Conservation (phyloP, 2,888 invertebrate species). For the Agrochola litura region DNA sequence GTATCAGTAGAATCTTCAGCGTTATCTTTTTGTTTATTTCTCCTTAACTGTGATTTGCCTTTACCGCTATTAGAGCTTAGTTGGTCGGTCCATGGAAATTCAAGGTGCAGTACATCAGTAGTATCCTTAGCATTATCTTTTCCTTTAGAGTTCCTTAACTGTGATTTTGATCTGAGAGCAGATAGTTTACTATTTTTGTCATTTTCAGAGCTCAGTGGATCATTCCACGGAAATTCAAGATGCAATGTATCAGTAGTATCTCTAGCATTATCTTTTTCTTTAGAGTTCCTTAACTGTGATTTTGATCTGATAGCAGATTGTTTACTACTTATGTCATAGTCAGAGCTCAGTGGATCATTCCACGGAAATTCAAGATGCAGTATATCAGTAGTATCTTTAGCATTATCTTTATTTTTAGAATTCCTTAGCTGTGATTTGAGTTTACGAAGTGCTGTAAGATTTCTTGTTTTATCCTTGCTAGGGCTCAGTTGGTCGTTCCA, state of each 20-base stretch:
- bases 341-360: background rate
- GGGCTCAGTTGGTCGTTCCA: slow-evolving; percentile 14
- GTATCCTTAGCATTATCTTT: no score
- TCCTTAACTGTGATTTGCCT: background rate
- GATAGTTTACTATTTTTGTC: no score
- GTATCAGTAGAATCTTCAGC: background rate
- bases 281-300: background rate
- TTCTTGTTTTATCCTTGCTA: background rate
- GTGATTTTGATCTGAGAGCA: no score
- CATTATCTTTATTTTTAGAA: background rate
- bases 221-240: slow-evolving; percentile 17
- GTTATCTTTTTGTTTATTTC: background rate
- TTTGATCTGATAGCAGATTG: background rate
- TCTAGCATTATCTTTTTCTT: background rate
- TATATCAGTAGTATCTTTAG: background rate
- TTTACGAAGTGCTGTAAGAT: background rate
- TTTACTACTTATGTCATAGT: no score
- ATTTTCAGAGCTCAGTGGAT: background rate
- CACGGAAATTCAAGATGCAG: slow-evolving; percentile 29
- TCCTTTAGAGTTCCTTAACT: no score
- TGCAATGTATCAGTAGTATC: background rate
- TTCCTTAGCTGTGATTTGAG: background rate
- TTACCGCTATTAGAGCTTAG: no score
- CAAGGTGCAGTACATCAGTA: no score
- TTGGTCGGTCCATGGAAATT: no score